Evolutionary conservation across 2,888 invertebrate species (phyloP).

Genomic region (Lissocephala sabroskyi): DNA sequence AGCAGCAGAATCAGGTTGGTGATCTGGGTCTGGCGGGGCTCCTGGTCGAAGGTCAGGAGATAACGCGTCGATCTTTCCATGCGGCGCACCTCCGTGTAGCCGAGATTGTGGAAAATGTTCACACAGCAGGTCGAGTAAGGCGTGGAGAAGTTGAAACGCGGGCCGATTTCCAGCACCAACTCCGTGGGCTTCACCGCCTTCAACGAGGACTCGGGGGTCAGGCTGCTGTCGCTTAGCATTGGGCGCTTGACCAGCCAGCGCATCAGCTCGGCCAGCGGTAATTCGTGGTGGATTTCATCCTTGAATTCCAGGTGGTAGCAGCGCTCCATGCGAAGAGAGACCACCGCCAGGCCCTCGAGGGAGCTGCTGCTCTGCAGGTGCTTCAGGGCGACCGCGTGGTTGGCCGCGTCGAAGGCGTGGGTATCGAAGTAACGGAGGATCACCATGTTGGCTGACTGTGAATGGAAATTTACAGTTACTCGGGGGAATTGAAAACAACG

Average conservation of each 20-base stretch:
- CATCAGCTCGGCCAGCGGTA: constrained; percentile 75
- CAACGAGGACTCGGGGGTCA: constrained; percentile 64
- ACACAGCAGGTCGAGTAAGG: constrained; percentile 97
- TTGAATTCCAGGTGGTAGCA: constrained; percentile 84
- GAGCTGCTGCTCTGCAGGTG: constrained; percentile 72
- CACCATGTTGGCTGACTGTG: constrained; percentile 47
- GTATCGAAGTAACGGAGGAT: constrained; percentile 56
- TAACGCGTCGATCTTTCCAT: constrained; percentile 89
- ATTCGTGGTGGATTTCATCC: constrained; percentile 54
- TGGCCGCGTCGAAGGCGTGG: constrained; percentile 71
- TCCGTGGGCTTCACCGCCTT: constrained; percentile 65
- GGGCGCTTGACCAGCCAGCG: constrained; percentile 87
- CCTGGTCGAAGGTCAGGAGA: constrained; percentile 74
- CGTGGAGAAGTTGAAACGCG: constrained; percentile 94
- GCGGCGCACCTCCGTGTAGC: constrained; percentile 81
- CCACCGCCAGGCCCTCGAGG: constrained; percentile 45
- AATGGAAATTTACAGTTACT: not conserved
- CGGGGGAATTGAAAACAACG: too few species aligned
- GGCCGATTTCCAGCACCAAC: constrained; percentile 88
- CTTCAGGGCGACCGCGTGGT: constrained; percentile 75
- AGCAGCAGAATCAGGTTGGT: constrained; percentile 75
- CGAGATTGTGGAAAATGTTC: constrained; percentile 91
- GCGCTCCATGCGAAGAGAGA: constrained; percentile 74
- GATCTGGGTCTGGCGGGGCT: constrained; percentile 16
- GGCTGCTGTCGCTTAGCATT: constrained; percentile 75